Conservation (phyloP, 2,888 invertebrate genomes). For the Oscheius myriophilus region DNA sequence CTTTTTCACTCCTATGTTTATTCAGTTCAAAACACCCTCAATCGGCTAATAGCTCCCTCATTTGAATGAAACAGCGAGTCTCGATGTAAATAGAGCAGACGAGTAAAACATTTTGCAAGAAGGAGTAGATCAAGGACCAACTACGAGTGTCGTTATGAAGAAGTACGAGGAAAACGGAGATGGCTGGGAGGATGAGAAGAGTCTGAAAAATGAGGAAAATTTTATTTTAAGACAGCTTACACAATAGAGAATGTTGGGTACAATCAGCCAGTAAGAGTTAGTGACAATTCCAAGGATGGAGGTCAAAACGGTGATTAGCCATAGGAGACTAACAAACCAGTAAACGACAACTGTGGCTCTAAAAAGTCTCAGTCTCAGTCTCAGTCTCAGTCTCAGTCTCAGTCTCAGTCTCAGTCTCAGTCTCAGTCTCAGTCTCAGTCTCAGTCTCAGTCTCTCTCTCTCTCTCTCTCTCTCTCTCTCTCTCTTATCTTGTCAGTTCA, state of each 20-base stretch:
- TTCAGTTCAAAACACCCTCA: not conserved
- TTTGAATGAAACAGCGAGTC: slow-evolving; percentile 6
- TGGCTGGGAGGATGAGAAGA: slow-evolving; percentile 5
- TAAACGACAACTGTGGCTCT: slow-evolving; percentile 11
- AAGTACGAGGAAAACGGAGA: slow-evolving; percentile 4
- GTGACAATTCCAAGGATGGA: slow-evolving; percentile 12
- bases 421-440: not conserved
- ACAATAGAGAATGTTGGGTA: slow-evolving; percentile 24
- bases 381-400: too few species aligned
- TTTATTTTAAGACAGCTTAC: slow-evolving; percentile 6
- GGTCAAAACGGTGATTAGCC: slow-evolving; percentile 6
- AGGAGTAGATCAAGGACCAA: not conserved
- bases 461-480: not conserved
- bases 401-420: not conserved
- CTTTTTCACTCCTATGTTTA: not conserved
- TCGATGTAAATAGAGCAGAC: not conserved
- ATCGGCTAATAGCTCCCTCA: slow-evolving; percentile 8
- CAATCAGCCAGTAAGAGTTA: slow-evolving; percentile 10
- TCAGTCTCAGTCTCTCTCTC: not conserved
- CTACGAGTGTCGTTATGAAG: not conserved
- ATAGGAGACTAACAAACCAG: slow-evolving; percentile 16
- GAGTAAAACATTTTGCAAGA: slow-evolving; percentile 9
- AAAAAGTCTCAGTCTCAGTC: not conserved
- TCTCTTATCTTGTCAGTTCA: slow-evolving; percentile 2
- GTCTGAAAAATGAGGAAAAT: too few species aligned